Conservation (phyloP, 2,113 vertebrate species). For the Aldabrachelys gigantea region DNA sequence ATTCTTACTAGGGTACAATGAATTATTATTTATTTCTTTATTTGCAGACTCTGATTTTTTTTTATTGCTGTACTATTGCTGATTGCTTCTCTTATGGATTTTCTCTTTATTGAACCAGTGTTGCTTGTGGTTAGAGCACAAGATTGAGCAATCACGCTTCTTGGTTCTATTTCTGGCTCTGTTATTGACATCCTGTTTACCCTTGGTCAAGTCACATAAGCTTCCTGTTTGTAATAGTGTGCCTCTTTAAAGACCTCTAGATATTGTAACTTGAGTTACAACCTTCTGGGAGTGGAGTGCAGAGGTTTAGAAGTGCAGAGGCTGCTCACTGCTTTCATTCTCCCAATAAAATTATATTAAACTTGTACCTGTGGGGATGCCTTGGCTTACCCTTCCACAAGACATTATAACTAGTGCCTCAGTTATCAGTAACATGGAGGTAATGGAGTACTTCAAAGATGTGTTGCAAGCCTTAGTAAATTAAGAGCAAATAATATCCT, state of each 20-base stretch:
- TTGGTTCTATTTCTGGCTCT: not conserved
- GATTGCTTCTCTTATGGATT: not conserved
- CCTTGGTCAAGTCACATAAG: not conserved
- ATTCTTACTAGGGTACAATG: not conserved
- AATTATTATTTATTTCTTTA: not conserved
- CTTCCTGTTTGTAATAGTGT: not conserved
- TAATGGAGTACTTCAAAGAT: not conserved
- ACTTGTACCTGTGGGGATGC: too few relatives aligned
- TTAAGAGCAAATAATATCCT: not conserved
- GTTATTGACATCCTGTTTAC: not conserved
- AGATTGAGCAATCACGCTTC: not conserved
- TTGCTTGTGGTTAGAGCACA: not conserved
- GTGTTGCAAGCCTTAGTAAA: not conserved
- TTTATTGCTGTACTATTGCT: not conserved
- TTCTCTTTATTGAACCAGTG: not conserved
- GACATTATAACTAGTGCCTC: not conserved
- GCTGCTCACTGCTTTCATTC: not conserved
- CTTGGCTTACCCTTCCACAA: not conserved
- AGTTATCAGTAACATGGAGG: not conserved
- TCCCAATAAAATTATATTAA: not conserved
- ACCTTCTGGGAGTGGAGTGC: not conserved
- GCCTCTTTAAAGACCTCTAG: not conserved
- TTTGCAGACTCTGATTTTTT: not conserved
- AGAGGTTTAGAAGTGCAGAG: not conserved
- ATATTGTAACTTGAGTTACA: not conserved